Base-by-base conservation (phyloP, 2,888 invertebrate species). In the Corythucha ciliata region DNA sequence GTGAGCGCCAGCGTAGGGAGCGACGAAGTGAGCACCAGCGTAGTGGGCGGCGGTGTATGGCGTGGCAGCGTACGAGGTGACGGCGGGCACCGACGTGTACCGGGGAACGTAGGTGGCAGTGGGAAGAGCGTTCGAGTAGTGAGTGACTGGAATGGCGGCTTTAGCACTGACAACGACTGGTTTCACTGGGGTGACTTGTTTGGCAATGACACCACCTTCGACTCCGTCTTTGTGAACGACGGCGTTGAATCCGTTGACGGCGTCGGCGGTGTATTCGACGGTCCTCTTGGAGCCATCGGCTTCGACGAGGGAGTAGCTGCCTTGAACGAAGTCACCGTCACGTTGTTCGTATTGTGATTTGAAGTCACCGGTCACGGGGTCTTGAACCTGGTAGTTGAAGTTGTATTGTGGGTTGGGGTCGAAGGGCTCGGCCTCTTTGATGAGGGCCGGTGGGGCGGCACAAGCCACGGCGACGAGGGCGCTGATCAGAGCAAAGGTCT, bases 231-330 rank as follows among this genome's bases (percentile, higher is more conserved):
- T 33, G 36, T 27, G 47, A 29, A 47, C 47, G 21, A 34, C 34
- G 22, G 47, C 47, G 47, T 47, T 47, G 47, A 47, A 47, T 24
- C 47, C 47, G 47, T 47, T 47, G 47, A 47, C 26, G 47, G 47
- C 20, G 36, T 47, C 47, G 16, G 47, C 47, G 24, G 47, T 47
- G 47, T 47, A 47, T 34, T 47, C 47, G 34, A 47, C 47, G 47
- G 24, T 47, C 36, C 47, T 47, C 47, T 24, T 47, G 36, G 34
- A 20, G 36, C 47, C 47, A 26, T 47, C 47, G n/a, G 47, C 34
- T 27, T 47, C 47, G 36, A 47, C 20, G 47, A 47, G 47, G 36
- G 47, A 47, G 47, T 47, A 47, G 36, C 47, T 47, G 22, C 47
- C 47, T n/a, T 34, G 34, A 37, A 47, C 47, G 47, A 36, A 25